phyloP scores from a whole-genome alignment of 2,113 vertebrate species.

The Nettapus auritus region DNA sequence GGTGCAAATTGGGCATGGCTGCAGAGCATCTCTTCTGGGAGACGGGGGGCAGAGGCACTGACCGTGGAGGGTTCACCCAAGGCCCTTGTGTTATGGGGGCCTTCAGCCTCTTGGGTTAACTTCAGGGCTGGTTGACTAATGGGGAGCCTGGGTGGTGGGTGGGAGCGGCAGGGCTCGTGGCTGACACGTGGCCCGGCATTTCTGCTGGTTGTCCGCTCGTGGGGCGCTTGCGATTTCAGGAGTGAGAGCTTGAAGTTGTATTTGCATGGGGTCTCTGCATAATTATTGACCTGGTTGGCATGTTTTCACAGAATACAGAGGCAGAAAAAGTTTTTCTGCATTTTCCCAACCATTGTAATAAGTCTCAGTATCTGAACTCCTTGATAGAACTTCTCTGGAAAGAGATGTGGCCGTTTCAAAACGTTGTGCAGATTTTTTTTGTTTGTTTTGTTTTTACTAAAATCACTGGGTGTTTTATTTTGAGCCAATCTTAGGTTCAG shows the following conservation, averaged over 20 bases:
- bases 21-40: not conserved
- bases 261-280: not conserved
- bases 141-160: fast-evolving
- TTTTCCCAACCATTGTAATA: not conserved
- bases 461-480: not conserved
- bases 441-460: not conserved
- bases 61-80: not conserved
- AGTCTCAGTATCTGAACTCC: not conserved
- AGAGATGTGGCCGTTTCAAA: not conserved
- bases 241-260: not conserved
- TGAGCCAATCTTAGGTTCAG: not conserved
- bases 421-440: not conserved
- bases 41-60: not conserved
- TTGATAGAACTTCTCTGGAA: not conserved
- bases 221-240: not conserved
- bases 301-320: not conserved
- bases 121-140: not conserved
- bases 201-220: not conserved
- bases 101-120: not conserved
- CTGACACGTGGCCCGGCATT: not conserved
- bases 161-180: not conserved
- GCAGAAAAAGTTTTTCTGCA: not conserved
- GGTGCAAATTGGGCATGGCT: not conserved
- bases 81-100: not conserved
- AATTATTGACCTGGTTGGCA: not conserved